Conservation (phyloP, 2,888 invertebrate species). For the Zonitis immaculata region DNA sequence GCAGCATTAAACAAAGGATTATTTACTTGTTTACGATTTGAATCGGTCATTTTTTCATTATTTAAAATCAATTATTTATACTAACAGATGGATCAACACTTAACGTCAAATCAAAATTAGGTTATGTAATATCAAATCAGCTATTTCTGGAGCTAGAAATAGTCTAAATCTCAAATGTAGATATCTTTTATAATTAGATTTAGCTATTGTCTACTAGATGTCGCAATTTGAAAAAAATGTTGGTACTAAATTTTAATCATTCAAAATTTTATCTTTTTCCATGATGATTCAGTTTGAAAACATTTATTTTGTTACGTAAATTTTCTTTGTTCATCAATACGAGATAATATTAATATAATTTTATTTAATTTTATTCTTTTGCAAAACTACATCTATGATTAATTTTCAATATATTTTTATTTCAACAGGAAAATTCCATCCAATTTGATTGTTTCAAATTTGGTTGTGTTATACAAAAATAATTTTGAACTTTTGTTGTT, state of each 20-base stretch:
- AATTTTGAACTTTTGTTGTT: conserved; percentile 51
- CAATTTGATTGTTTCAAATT: conserved; percentile 52
- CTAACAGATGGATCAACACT: conserved; percentile 11
- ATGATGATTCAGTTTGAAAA: conserved; percentile 19
- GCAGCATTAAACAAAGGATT: conserved; percentile 71
- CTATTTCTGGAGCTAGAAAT: no score
- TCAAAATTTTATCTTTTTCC: conserved; percentile 13
- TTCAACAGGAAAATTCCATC: conserved; percentile 31
- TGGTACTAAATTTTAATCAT: conserved; percentile 1
- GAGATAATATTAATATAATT: conserved; percentile 9
- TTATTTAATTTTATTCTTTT: no score
- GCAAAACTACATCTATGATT: no score
- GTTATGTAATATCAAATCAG: no score
- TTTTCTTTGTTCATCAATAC: conserved; percentile 16
- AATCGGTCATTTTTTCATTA: conserved; percentile 33
- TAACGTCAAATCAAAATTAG: not conserved
- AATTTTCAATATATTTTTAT: no score
- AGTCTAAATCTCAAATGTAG: no score
- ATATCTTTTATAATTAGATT: not conserved
- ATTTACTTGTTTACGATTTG: conserved; percentile 45
- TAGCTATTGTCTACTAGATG: conserved; percentile 5
- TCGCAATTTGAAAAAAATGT: not conserved
- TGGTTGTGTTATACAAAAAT: conserved; percentile 53
- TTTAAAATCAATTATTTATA: conserved; percentile 4
- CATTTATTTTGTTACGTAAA: conserved; percentile 20